A percentile compares a stretch with the other conserved stretches of the same genome.
phyloP scores from a whole-genome alignment of 30 jellyfish, hydroid and myxozoan species.

The Hydractinia symbiolongicarpus region DNA sequence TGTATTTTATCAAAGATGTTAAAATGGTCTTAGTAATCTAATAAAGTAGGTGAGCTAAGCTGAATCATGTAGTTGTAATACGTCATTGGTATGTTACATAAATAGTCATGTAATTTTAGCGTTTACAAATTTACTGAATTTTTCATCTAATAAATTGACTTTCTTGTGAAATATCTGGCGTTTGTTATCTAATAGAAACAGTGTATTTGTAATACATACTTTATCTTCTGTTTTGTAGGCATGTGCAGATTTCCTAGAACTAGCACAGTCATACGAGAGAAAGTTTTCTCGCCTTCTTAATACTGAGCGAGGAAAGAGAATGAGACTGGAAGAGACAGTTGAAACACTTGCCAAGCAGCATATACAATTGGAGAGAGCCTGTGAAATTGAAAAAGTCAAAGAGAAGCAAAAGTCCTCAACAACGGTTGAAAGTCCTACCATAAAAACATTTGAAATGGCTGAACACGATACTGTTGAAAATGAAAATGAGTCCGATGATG shows the following conservation, averaged over 20 bases:
- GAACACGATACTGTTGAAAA: slow-evolving; percentile 8
- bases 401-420: slow-evolving; percentile 7
- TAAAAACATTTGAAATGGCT: not conserved
- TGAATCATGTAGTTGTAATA: no score
- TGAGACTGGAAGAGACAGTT: slow-evolving; percentile 95
- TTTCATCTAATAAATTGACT: no score
- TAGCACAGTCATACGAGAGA: slow-evolving; percentile 96
- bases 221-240: slow-evolving; percentile 53
- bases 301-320: slow-evolving; percentile 64
- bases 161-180: no score
- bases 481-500: slow-evolving; percentile 51
- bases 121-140: no score
- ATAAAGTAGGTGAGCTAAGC: no score
- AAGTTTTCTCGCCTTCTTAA: slow-evolving; percentile 61
- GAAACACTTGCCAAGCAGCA: slow-evolving; percentile 98
- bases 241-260: slow-evolving; percentile 77
- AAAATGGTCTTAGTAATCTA: no score
- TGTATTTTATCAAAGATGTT: no score
- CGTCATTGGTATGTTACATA: no score
- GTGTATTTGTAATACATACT: not conserved
- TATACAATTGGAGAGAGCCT: slow-evolving; percentile 82
- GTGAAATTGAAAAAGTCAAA: slow-evolving; percentile 52
- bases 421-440: slow-evolving; percentile 44
- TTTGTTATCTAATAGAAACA: no score
- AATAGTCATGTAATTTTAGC: no score